Conservation (phyloP, 53 echinoderm and acorn worm genomes). For the Crossaster papposus region DNA sequence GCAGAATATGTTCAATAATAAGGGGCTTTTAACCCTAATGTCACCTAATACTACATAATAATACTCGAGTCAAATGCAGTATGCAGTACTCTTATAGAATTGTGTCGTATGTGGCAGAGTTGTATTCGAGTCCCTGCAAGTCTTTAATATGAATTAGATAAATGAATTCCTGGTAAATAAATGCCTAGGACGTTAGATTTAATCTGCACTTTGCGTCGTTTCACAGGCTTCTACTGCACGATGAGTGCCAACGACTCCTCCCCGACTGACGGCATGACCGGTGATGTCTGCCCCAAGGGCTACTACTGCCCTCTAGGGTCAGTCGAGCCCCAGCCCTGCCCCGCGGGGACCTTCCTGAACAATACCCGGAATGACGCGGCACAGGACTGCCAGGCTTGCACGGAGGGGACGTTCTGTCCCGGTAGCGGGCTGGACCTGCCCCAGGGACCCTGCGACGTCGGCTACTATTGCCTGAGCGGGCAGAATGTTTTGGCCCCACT, state of each 20-base stretch:
- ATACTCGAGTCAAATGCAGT: no score
- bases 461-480: conserved; percentile 92
- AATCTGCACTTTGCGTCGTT: neutral
- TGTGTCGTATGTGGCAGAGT: no score
- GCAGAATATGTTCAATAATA: no score
- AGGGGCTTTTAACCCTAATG: no score
- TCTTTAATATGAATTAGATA: no score
- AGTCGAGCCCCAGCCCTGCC: conserved; percentile 74
- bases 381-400: conserved; percentile 80
- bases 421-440: conserved; percentile 79
- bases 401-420: conserved; percentile 86
- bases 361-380: conserved; percentile 74
- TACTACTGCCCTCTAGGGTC: conserved; percentile 91
- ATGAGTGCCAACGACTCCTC: conserved; percentile 70
- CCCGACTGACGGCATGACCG: conserved; percentile 81
- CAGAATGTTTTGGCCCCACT: conserved; percentile 90
- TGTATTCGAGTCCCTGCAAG: no score
- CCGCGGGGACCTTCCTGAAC: conserved; percentile 79
- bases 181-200: no score
- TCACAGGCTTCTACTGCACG: conserved; percentile 87
- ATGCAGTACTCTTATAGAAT: no score
- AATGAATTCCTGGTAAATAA: no score
- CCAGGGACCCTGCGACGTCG: conserved; percentile 77
- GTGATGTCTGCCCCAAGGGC: conserved; percentile 87
- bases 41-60: no score